These are phyloP conservation scores for Paramormyrops kingsleyae DNA, from an alignment of 2,113 vertebrate genomes.

Conservation along the genomic window DNA sequence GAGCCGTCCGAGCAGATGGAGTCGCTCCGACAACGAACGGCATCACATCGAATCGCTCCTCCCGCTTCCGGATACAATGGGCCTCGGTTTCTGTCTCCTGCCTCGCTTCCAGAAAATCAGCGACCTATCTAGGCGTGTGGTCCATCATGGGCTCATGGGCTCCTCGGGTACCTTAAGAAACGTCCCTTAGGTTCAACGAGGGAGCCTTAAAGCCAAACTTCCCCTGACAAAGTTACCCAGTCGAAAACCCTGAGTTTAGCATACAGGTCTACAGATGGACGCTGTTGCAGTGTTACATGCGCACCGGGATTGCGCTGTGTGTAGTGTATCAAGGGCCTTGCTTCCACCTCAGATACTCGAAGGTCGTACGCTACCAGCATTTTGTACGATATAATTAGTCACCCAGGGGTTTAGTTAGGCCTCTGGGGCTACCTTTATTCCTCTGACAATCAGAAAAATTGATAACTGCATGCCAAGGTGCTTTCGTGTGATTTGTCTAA, in stretches of 20 bases:
- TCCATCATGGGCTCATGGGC: not conserved
- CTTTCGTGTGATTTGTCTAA: slow-evolving; percentile 8
- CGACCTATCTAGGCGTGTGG: not conserved
- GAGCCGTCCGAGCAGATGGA: not conserved
- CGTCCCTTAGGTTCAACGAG: not conserved
- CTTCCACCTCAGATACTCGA: slow-evolving; percentile 10
- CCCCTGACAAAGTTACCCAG: not conserved
- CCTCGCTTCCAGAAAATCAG: not conserved
- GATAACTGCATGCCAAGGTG: not conserved
- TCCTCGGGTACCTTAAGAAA: not conserved
- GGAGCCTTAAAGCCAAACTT: not conserved
- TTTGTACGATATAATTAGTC: slow-evolving; percentile 17
- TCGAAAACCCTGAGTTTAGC: not conserved
- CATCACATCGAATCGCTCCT: not conserved
- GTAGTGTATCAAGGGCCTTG: not conserved
- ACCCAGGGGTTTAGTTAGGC: not conserved
- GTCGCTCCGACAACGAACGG: not conserved
- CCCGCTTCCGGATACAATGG: not conserved
- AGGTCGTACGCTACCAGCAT: not conserved
- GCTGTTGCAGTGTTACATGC: not conserved
- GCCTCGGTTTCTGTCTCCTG: not conserved
- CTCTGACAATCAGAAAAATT: slow-evolving; percentile 6
- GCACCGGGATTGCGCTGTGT: not conserved
- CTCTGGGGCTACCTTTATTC: not conserved
- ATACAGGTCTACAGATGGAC: not conserved